A percentile compares a stretch with the other conserved stretches of the same genome.
Evolutionary conservation across 2,797 vertebrate genomes (phyloP).

Genomic region (Acropternis orthonyx): DNA sequence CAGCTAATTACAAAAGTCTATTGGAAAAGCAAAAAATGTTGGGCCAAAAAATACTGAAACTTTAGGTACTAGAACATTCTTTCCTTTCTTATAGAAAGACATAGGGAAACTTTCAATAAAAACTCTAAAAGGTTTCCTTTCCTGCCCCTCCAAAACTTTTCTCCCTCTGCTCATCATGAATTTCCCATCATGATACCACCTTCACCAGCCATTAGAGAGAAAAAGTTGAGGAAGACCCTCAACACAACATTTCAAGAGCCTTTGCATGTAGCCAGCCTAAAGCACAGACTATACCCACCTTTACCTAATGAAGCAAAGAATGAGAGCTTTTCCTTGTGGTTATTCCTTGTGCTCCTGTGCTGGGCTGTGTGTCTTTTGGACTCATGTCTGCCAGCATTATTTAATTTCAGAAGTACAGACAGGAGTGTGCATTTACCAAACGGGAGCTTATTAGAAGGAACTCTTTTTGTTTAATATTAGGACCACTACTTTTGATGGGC

Average conservation of each 20-base stretch:
- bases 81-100: not conserved
- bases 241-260: not conserved
- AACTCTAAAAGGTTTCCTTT: not conserved
- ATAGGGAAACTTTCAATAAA: not conserved
- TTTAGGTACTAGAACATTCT: not conserved
- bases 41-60: not conserved
- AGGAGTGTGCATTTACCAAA: not conserved
- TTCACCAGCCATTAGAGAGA: not conserved
- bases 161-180: not conserved
- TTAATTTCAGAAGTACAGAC: not conserved
- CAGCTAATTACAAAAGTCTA: not conserved
- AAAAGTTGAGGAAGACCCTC: not conserved
- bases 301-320: not conserved
- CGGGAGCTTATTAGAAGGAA: not conserved
- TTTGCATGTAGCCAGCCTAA: not conserved
- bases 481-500: not conserved
- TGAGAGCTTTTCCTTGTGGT: accelerated
- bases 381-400: not conserved
- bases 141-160: not conserved
- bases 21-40: not conserved
- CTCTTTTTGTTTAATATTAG: not conserved
- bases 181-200: not conserved
- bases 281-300: not conserved
- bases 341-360: not conserved
- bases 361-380: not conserved